These are phyloP conservation scores for Hycleus cichorii DNA, from an alignment of 1,140 invertebrate species.

Conservation along the genomic window DNA sequence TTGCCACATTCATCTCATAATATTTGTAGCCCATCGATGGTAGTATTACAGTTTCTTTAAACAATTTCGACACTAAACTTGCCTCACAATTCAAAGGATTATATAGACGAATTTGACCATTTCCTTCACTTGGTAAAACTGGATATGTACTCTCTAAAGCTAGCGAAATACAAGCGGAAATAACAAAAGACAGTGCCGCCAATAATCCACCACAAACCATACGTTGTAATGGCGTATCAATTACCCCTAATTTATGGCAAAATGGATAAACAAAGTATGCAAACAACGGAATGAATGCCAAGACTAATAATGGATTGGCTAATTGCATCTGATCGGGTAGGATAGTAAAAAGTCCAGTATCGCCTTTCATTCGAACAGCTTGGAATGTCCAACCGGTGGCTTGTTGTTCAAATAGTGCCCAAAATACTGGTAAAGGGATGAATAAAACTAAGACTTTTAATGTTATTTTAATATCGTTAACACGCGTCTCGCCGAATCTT, in stretches of 20 bases:
- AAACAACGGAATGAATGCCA: constrained; percentile 82
- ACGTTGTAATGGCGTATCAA: constrained; percentile 65
- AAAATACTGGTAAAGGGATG: constrained; percentile 80
- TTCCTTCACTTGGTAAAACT: constrained; percentile 48
- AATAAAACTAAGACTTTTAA: constrained; percentile 69
- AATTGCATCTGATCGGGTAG: constrained; percentile 87
- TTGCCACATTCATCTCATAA: too few relatives aligned
- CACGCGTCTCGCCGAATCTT: constrained; percentile 59
- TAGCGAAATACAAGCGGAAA: constrained; percentile 56
- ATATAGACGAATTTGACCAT: constrained; percentile 62
- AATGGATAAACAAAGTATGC: constrained; percentile 59
- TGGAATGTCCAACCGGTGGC: constrained; percentile 64
- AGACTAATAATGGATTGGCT: constrained; percentile 77
- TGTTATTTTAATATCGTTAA: constrained; percentile 68
- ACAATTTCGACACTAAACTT: background rate
- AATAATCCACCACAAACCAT: constrained; percentile 76
- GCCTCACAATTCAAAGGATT: constrained; percentile 43
- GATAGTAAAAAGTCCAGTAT: constrained; percentile 59
- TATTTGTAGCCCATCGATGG: background rate
- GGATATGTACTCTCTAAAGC: constrained; percentile 57
- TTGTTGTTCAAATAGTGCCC: constrained; percentile 83
- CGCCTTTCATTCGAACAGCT: constrained; percentile 44
- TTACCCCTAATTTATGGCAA: constrained; percentile 47
- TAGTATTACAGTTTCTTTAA: background rate
- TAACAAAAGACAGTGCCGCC: constrained; percentile 69